Base-by-base conservation (phyloP, 2,113 vertebrate genomes). In the Symphodus melops region DNA sequence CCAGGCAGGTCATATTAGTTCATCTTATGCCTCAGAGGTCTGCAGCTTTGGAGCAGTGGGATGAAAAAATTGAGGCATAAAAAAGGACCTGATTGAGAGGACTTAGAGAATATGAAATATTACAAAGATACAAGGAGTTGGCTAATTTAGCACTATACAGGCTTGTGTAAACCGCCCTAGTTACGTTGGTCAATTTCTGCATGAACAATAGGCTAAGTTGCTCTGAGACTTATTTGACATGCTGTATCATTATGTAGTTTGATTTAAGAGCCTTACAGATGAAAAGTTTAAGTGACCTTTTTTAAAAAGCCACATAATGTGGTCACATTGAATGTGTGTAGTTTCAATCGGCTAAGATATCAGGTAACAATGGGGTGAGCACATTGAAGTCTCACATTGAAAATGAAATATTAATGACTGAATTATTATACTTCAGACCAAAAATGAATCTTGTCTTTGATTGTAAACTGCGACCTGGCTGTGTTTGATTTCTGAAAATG, bases 281-380 rank as follows among this genome's bases (percentile, higher is more conserved):
- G 86, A 91, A 92, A 94, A 92, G 89, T 91, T 93, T 86, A 89
- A 75, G 90, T 92, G 92, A 94, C 91, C 92, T 94, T 89, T 90
- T 91, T n/a, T n/a, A n/a, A n/a, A 90, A 91, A 79, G 84, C 84
- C 83, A 85, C 86, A 88, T 88, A 89, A 88, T 89, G 87, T 89
- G 84, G 68, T 81, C 83, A 83, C 78, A 83, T 28, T 72, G 63
- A 73, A 64, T 71, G 85, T 83, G 79, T 77, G 76, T 77, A 72
- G 82, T 86, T 85, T 86, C 81, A 89, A 65, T 88, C 74, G 85
- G 82, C 70, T 81, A 76, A 67, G 78, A 82, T 83, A 87, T 80
- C 88, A 90, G 89, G 81, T 89, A 66, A 88, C 82, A 86, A 85
- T 60, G 73, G 68, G 23, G 49, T 8, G 42, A 63, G 81, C 55